A percentile compares a stretch with the other conserved stretches of the same genome.
Evolutionary conservation across 2,113 vertebrate species (phyloP).

Genomic region (Pangasianodon gigas): DNA sequence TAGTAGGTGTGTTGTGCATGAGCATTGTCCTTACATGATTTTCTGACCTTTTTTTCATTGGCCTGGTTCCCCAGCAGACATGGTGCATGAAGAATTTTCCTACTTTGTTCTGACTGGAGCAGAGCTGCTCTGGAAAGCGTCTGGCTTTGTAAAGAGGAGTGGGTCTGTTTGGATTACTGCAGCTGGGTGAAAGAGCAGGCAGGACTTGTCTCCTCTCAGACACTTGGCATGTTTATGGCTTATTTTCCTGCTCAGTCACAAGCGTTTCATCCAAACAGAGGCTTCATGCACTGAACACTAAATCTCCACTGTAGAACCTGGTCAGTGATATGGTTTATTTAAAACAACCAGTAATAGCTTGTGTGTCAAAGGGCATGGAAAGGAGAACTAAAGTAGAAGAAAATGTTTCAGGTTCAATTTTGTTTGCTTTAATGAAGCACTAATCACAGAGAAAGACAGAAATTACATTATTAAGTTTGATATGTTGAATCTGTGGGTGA

Average conservation of each 20-base stretch:
- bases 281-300: background rate
- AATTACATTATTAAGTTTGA: background rate
- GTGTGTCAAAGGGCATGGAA: background rate
- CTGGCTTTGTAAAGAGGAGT: constrained; percentile 42
- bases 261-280: constrained; percentile 26
- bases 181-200: constrained; percentile 47
- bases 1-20: constrained; percentile 13
- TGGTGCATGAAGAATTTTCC: constrained; percentile 30
- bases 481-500: background rate
- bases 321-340: constrained; percentile 32
- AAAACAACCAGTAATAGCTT: background rate
- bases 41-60: constrained; percentile 42
- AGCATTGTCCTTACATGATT: constrained; percentile 30
- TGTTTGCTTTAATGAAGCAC: background rate
- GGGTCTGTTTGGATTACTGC: constrained; percentile 49
- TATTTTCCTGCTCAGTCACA: constrained; percentile 29
- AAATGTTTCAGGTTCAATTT: background rate
- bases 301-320: constrained; percentile 25
- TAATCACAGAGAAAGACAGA: background rate
- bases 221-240: constrained; percentile 40
- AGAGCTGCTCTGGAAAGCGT: constrained; percentile 44
- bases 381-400: background rate
- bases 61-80: constrained; percentile 24
- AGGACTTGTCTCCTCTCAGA: constrained; percentile 39
- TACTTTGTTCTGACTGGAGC: constrained; percentile 35